Percentiles rank a stretch among this genome's conserved stretches.
Evolutionary conservation across 1,140 invertebrate genomes (phyloP).

Genomic region (Chlorops oryzae): DNA sequence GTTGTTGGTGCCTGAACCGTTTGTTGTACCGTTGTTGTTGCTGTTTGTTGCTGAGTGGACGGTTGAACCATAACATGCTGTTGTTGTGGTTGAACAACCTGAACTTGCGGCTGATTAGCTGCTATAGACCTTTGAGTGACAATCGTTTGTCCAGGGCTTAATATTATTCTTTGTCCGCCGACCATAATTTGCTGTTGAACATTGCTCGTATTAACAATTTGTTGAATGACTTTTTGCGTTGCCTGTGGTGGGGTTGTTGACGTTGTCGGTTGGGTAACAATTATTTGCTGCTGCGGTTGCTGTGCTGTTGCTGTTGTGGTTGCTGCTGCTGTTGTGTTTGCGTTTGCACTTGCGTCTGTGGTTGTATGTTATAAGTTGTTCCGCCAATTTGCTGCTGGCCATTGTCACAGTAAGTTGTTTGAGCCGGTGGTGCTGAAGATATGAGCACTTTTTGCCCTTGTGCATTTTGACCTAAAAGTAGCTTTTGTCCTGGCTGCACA

Average conservation of each 20-base stretch:
- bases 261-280: constrained; percentile 19
- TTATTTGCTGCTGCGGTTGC: constrained; percentile 22
- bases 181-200: constrained; percentile 45
- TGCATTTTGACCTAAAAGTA: constrained; percentile 37
- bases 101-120: constrained; percentile 34
- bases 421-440: constrained; percentile 21
- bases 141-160: constrained; percentile 45
- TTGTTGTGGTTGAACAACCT: constrained; percentile 39
- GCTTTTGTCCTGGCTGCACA: constrained; percentile 37
- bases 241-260: constrained; percentile 17
- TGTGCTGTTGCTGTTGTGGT: constrained; percentile 23
- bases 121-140: constrained; percentile 40
- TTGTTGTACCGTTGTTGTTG: constrained; percentile 21
- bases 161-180: constrained; percentile 40
- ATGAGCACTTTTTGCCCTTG: constrained; percentile 44
- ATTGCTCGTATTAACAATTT: constrained; percentile 46
- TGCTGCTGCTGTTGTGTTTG: constrained; percentile 3
- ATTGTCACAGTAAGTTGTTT: constrained; percentile 9
- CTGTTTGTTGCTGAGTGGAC: constrained; percentile 8
- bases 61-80: constrained; percentile 14
- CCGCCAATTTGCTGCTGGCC: constrained; percentile 32
- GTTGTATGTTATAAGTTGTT: constrained; percentile 11
- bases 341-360: constrained; percentile 2
- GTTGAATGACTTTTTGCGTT: constrained; percentile 43
- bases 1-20: constrained; percentile 23